Conservation (phyloP, 2,888 invertebrate genomes). For the Crossocerus cetratus region DNA sequence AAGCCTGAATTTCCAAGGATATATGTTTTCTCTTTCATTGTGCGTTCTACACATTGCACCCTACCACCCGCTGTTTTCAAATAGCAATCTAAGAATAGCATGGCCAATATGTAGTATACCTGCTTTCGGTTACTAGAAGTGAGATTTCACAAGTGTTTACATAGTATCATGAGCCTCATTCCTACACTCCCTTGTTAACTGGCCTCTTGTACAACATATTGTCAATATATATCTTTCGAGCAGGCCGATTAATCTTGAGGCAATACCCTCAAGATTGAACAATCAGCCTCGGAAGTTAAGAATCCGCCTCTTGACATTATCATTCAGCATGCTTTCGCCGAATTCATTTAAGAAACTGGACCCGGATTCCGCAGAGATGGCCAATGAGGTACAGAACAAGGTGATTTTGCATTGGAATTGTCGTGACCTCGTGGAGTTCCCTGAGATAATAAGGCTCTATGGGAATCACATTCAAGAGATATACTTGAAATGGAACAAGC, state of each 20-base stretch:
- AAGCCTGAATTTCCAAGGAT: no score
- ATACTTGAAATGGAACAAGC: constrained; percentile 74
- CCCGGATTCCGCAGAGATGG: constrained; percentile 65
- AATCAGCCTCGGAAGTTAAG: constrained; percentile 35
- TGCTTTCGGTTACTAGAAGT: no score
- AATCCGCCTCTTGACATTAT: constrained; percentile 26
- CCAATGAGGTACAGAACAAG: constrained; percentile 71
- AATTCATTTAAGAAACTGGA: constrained; percentile 55
- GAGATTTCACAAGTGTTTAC: no score
- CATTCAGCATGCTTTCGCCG: constrained; percentile 34
- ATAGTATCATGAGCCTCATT: no score
- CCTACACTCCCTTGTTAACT: no score
- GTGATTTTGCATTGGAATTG: constrained; percentile 76
- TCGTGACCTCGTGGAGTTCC: constrained; percentile 70
- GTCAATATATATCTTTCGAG: constrained; percentile 52
- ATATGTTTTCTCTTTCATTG: no score
- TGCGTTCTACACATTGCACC: no score
- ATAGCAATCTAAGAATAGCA: no score
- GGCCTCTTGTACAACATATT: constrained; percentile 29
- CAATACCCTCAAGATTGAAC: constrained; percentile 35
- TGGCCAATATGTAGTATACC: no score
- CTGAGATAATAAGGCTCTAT: constrained; percentile 66
- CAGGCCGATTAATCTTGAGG: constrained; percentile 54
- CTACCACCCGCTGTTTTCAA: no score
- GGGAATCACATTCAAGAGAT: constrained; percentile 72